Base-by-base conservation (phyloP, 2,113 vertebrate species). In the Lampris incognitus region DNA sequence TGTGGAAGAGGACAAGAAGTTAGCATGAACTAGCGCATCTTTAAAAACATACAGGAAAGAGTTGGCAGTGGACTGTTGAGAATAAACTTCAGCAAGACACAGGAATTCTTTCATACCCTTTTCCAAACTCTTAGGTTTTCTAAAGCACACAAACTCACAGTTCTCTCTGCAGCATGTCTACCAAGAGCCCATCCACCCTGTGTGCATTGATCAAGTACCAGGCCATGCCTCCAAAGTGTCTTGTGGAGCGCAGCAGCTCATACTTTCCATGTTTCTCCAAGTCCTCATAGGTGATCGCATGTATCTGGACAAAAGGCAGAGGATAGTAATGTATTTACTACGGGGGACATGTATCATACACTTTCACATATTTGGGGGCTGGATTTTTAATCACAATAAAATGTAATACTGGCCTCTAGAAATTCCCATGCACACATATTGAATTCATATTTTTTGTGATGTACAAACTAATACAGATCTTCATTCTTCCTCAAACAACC, bases 161-260 rank as follows among this genome's bases (percentile, higher is more conserved):
- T 72, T 97, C 93, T 92, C 93, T 96, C 81, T 97, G 95, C 83
- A 99, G 94, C 95, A 97, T 96, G 79, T 99, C 96, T 73, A 96
- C 91, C 5, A 99, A 80, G 37, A 99, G 94, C 41, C 97, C 96
- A 62, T 99, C 98, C 0, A 94, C 92, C 81, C 84, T 94, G 72
- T 91, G 95, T n/a, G 89, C 89, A 54, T 86, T 95, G 62, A 95
- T 79, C 69, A 99, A 92, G 77, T 97, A 95, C 98, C 98, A 99
- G 2, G 91, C 94, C 95, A 99, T 93, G 52, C 97, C 97, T 13
- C 96, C 97, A 0, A 99, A 99, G 86, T 98, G 96, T 5, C 96
- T 89, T 0, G 97, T 99, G 56, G 97, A 98, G 66, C 94, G 95
- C 56, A 99, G 93, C 44, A 97, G 89, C n/a, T 97, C 93, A 0